Conservation (phyloP, 2,113 vertebrate genomes). For the Notothenia rossii region DNA sequence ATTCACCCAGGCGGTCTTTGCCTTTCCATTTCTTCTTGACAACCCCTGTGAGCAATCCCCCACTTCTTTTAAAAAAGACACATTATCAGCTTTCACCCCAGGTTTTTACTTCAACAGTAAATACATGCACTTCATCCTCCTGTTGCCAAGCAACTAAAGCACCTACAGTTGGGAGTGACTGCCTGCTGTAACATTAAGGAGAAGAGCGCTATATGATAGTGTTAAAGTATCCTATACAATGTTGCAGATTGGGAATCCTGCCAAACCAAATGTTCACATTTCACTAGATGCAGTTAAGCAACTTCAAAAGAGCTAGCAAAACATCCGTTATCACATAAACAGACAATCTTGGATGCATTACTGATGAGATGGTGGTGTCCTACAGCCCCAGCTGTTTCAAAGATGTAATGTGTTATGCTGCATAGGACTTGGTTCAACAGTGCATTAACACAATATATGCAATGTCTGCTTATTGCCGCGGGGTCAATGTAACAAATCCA, state of each 20-base stretch:
- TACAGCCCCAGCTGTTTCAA: slow-evolving; percentile 42
- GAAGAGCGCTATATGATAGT: slow-evolving; percentile 35
- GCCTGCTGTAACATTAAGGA: slow-evolving; percentile 59
- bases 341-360: slow-evolving; percentile 4
- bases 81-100: slow-evolving; percentile 58
- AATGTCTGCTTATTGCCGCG: slow-evolving; percentile 49
- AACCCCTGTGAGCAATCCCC: slow-evolving; percentile 32
- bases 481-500: slow-evolving; percentile 64
- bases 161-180: slow-evolving; percentile 70
- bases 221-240: slow-evolving; percentile 27
- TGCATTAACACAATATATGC: slow-evolving; percentile 61
- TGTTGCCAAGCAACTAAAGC: slow-evolving; percentile 81
- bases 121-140: slow-evolving; percentile 63
- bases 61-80: slow-evolving; percentile 63
- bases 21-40: slow-evolving; percentile 47
- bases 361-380: slow-evolving; percentile 7
- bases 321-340: not conserved
- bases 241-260: not conserved
- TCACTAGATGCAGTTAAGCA: not conserved
- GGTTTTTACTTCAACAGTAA: slow-evolving; percentile 70
- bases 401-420: slow-evolving; percentile 23
- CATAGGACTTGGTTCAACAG: slow-evolving; percentile 30
- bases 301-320: not conserved
- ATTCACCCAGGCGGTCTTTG: slow-evolving; percentile 25
- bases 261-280: not conserved